Evolutionary conservation across 2,888 invertebrate species (phyloP), one percentile per base, ranked within the genome.

Genomic region (Sericinus montela): DNA sequence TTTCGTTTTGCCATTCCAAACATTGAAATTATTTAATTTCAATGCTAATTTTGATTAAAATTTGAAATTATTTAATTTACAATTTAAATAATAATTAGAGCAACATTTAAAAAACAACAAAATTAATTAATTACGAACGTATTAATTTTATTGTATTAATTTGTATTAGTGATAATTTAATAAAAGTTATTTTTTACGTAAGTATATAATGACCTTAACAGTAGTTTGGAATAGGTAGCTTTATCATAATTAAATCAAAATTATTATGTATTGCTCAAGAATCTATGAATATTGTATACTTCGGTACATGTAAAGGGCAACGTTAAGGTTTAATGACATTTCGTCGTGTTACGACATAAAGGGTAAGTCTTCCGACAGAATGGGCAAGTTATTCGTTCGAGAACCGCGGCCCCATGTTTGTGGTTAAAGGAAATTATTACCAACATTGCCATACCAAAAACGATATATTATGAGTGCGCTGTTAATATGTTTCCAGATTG

Each of bases 321-420:
- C 39, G 39, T 49, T 49, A 49, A 44, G 35, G 16, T 49, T 45
- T 45, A 40, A 49, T 49, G 49, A 49, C 40, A 49, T 49, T 40
- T 49, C 49, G 40, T 43, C 42, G 38, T 41, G 36, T 47, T 40
- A 29, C 35, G 30, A 8, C 41, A 46, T 25, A 41, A 41, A 40
- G 47, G 41, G 36, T 25, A 25, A 29, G 28, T 13, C 35, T 41
- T 41, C 36, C 29, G 48, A 19, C 48, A 13, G 37, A 38, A 29
- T 15, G 37, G 11, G 23, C 29, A 29, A 40, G 28, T 36, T 41
- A 25, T 36, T 19, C 29, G 36, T 47, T 29, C 19, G 28, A 11
- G 5, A 47, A 45, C 30, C 38, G 37, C 37, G 45, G 28, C 36
- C 39, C 25, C 25, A 34, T 39, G 40, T 35, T 40, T 46, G 46